These are phyloP conservation scores for Corythornis cristatus DNA, from an alignment of 2,113 vertebrate genomes.

Conservation along the genomic window DNA sequence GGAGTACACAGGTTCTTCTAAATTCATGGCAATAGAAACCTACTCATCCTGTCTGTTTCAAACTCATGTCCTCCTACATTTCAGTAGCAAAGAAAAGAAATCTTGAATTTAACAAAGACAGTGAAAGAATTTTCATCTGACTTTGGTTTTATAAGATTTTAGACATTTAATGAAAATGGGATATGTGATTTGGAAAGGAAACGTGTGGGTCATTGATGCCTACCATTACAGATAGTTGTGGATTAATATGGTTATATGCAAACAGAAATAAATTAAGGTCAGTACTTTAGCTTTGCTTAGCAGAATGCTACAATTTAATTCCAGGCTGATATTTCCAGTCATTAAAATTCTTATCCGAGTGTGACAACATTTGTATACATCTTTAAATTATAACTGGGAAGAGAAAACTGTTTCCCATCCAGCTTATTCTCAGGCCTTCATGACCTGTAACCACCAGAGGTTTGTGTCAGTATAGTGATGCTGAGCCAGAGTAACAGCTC, in stretches of 20 bases:
- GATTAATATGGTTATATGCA: background rate
- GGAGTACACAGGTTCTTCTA: background rate
- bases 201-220: background rate
- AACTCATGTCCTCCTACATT: background rate
- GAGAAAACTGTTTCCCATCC: background rate
- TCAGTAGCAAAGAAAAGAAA: background rate
- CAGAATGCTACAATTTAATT: background rate
- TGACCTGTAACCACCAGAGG: background rate
- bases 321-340: background rate
- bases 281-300: background rate
- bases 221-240: background rate
- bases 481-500: conserved; percentile 16
- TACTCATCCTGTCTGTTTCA: background rate
- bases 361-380: background rate
- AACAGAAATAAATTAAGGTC: background rate
- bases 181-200: background rate
- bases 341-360: background rate
- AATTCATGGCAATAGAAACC: background rate
- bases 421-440: background rate
- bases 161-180: background rate
- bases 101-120: background rate
- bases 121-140: background rate
- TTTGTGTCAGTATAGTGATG: background rate
- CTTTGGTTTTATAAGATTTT: background rate
- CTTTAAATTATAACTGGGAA: background rate